phyloP scores from a whole-genome alignment of 2,797 vertebrate species.

The Syngnathus rostellatus region DNA sequence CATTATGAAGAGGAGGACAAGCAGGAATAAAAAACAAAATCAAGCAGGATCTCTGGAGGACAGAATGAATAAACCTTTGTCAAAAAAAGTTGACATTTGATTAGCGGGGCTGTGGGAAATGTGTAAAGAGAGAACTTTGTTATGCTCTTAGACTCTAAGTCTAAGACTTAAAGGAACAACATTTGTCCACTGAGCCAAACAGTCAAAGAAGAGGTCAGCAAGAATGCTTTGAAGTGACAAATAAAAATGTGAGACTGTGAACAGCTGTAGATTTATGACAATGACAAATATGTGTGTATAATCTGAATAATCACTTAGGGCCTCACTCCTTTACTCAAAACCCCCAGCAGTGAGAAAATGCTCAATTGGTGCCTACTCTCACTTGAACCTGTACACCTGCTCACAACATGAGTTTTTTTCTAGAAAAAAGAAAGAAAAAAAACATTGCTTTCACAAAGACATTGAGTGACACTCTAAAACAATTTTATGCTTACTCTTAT shows the following conservation, averaged over 20 bases:
- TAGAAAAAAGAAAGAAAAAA: not conserved
- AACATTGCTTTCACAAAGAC: not conserved
- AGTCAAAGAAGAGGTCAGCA: constrained; percentile 45
- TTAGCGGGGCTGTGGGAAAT: constrained; percentile 16
- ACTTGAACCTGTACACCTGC: not conserved
- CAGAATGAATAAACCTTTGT: not conserved
- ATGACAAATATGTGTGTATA: constrained; percentile 74
- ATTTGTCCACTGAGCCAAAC: constrained; percentile 48
- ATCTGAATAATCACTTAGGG: constrained; percentile 63
- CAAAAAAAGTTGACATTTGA: constrained; percentile 8
- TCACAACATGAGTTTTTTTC: not conserved
- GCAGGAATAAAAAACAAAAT: not conserved
- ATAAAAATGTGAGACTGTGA: constrained; percentile 65
- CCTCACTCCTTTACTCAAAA: constrained; percentile 41
- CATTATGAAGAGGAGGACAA: not conserved
- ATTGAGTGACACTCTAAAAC: not conserved
- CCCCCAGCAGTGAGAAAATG: constrained; percentile 14
- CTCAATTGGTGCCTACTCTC: not conserved
- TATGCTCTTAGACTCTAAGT: constrained; percentile 4
- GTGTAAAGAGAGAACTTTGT: constrained; percentile 18
- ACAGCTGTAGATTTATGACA: constrained; percentile 75
- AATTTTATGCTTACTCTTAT: too few relatives aligned
- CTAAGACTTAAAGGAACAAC: constrained; percentile 14
- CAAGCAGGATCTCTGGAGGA: not conserved
- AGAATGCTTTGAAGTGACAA: constrained; percentile 78